Conservation (phyloP, 2,113 vertebrate species). For the Hippotragus niger region DNA sequence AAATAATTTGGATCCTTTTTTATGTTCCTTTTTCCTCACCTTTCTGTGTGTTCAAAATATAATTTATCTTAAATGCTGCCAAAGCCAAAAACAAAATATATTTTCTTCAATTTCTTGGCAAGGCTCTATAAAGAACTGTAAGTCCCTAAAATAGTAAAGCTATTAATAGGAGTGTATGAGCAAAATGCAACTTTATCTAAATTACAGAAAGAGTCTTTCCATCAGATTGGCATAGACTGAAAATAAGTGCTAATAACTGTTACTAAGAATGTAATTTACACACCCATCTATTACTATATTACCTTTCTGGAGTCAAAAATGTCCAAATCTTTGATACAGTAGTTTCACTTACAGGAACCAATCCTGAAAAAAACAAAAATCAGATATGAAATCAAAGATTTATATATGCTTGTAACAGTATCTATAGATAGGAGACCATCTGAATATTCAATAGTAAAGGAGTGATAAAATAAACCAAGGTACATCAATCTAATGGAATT, state of each 20-base stretch:
- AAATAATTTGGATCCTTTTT: conserved; percentile 13
- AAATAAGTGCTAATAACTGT: conserved; percentile 6
- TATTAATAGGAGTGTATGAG: neutral
- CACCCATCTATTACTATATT: neutral
- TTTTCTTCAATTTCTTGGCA: neutral
- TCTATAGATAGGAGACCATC: neutral
- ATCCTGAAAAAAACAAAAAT: neutral
- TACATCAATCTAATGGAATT: neutral
- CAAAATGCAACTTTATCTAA: neutral
- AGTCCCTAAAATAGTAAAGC: neutral
- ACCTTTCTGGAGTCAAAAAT: conserved; percentile 10
- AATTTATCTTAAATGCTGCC: conserved; percentile 43
- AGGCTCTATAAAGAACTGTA: neutral
- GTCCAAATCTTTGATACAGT: neutral
- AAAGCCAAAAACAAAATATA: conserved; percentile 21
- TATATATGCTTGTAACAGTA: neutral
- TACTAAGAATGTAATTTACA: neutral
- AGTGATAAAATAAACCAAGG: neutral
- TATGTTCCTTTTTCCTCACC: conserved; percentile 17
- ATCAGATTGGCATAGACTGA: neutral
- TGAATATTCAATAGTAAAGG: neutral
- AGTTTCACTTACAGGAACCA: neutral
- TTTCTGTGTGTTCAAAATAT: conserved; percentile 31
- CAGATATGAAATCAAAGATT: neutral
- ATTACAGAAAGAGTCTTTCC: neutral